Evolutionary conservation across 2,888 invertebrate species (phyloP).

Genomic region (Aproaerema taeniolella): DNA sequence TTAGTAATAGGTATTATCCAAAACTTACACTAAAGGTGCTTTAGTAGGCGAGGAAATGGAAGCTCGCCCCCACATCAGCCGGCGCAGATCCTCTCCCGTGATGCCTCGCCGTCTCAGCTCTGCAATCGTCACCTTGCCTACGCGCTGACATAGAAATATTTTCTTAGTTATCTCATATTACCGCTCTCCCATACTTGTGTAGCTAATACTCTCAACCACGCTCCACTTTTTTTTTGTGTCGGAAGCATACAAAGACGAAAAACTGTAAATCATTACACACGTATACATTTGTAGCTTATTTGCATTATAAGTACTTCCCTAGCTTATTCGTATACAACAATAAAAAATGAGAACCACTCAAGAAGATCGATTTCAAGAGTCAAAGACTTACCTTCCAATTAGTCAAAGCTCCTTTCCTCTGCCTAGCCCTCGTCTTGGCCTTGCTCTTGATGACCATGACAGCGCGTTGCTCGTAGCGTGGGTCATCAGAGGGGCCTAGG

Average conservation of each 20-base stretch:
- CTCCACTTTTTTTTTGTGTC: too few relatives aligned
- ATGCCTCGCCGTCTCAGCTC: slow-evolving; percentile 89
- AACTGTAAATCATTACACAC: too few relatives aligned
- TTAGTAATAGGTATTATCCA: too few relatives aligned
- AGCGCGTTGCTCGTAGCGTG: slow-evolving; percentile 90
- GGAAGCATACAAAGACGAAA: too few relatives aligned
- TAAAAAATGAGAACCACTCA: too few relatives aligned
- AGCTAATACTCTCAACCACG: too few relatives aligned
- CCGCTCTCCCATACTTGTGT: too few relatives aligned
- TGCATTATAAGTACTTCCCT: too few relatives aligned
- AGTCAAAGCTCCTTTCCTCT: slow-evolving; percentile 95
- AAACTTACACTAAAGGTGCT: slow-evolving; percentile 57
- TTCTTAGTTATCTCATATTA: too few relatives aligned
- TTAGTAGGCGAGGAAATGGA: slow-evolving; percentile 92
- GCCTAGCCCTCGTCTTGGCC: slow-evolving; percentile 96
- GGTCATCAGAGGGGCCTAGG: slow-evolving; percentile 89
- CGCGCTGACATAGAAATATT: slow-evolving; percentile 84
- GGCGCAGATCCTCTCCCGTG: slow-evolving; percentile 90
- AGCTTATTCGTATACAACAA: too few relatives aligned
- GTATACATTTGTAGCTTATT: too few relatives aligned
- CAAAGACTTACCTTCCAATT: slow-evolving; percentile 95
- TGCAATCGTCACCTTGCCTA: slow-evolving; percentile 91
- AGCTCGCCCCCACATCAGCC: slow-evolving; percentile 94
- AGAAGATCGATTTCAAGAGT: too few relatives aligned
- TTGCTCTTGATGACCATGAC: slow-evolving; percentile 99